Percentiles rank a stretch among this genome's conserved stretches.
Evolutionary conservation across 1,140 invertebrate genomes (phyloP).

Genomic region (Trachymyrmex septentrionalis): DNA sequence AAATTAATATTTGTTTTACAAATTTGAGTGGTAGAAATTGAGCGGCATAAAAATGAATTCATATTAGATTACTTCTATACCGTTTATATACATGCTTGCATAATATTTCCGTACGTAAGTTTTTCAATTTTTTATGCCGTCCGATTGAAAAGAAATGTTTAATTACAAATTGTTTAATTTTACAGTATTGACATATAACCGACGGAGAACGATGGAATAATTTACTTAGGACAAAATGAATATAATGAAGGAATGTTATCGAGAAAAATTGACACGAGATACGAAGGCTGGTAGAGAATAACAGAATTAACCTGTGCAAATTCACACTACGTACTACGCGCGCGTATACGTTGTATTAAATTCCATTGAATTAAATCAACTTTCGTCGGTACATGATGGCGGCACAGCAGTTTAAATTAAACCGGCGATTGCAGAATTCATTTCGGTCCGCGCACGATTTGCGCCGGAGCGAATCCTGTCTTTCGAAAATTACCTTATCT

Average conservation of each 20-base stretch:
- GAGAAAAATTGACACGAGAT: slow-evolving; percentile 51
- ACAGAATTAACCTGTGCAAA: slow-evolving; percentile 60
- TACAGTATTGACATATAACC: background rate
- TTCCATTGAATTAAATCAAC: slow-evolving; percentile 59
- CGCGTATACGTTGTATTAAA: slow-evolving; percentile 46
- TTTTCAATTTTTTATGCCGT: background rate
- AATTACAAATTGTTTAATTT: slow-evolving; percentile 16
- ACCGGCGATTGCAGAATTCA: slow-evolving; percentile 41
- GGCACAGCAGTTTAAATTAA: slow-evolving; percentile 49
- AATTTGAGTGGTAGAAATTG: background rate
- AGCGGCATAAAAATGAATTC: background rate
- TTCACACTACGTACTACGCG: slow-evolving; percentile 29
- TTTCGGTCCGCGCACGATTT: slow-evolving; percentile 42
- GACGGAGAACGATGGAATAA: background rate
- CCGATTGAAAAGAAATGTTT: slow-evolving; percentile 30
- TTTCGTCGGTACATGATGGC: slow-evolving; percentile 48
- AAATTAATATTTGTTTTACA: slow-evolving; percentile 40
- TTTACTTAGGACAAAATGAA: slow-evolving; percentile 40
- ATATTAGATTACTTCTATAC: slow-evolving; percentile 14
- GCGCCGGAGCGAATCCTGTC: background rate
- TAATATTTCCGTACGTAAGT: background rate
- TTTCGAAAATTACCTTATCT: slow-evolving; percentile 40
- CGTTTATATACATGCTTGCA: background rate
- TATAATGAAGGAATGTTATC: slow-evolving; percentile 32
- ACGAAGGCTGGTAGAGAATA: slow-evolving; percentile 33